Conservation (phyloP, 2,888 invertebrate genomes). For the Smittia aterrima region DNA sequence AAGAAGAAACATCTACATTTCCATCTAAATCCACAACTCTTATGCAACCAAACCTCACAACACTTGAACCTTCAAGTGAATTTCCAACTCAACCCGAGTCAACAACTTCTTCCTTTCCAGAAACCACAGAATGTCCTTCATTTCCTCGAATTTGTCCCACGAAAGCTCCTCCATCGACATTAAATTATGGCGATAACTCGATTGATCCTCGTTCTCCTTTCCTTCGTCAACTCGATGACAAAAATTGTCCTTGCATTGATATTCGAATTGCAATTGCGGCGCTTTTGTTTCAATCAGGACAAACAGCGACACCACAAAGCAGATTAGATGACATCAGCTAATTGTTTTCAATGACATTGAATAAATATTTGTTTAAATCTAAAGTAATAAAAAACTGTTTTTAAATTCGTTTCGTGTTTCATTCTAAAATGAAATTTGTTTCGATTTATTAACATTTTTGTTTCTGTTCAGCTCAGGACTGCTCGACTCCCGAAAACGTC, state of each 20-base stretch:
- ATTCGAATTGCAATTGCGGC: background rate
- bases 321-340: background rate
- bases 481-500: slow-evolving; percentile 56
- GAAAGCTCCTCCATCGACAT: background rate
- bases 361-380: no score
- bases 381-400: no score
- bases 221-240: background rate
- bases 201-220: background rate
- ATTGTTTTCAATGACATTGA: no score
- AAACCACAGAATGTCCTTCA: slow-evolving; percentile 8
- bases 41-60: background rate
- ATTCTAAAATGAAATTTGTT: background rate
- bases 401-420: background rate
- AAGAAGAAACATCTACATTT: no score
- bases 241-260: slow-evolving; percentile 37
- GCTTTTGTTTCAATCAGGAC: background rate
- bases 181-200: background rate
- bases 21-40: no score
- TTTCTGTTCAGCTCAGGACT: slow-evolving; percentile 49
- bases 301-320: background rate
- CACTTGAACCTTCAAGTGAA: background rate
- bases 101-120: slow-evolving; percentile 34
- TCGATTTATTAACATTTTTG: background rate
- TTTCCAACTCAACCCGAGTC: background rate
- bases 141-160: slow-evolving; percentile 45